Evolutionary conservation across 2,113 vertebrate species (phyloP), one percentile per base, ranked within the genome.

Genomic region (Platysteira castanea): DNA sequence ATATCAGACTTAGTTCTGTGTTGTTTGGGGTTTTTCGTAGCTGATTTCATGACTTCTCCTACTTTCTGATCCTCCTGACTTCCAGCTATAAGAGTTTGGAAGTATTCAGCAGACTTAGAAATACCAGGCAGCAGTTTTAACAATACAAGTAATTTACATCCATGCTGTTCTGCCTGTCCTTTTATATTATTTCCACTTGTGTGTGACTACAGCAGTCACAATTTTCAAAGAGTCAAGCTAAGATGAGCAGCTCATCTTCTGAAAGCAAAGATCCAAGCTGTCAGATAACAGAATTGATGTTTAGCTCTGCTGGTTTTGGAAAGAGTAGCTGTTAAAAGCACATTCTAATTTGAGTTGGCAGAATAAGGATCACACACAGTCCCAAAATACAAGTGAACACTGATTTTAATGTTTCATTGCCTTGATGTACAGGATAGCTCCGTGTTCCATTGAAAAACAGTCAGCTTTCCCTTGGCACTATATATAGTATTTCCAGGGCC

Each of bases 301-400:
- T 94, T 70, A 91, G 56, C 87, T 94, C 53, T 84, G 52, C 84
- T 76, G 49, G 15, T 94, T 96, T 94, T 89, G 73, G 65, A 89
- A 95, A 52, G 54, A 59, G 92, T 41, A 76, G 50, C 90, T 96
- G 92, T 96, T 96, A 93, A 94, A 93, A 96, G 83, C 71, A 65
- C 53, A 24, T 92, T 91, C 90, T 84, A 84, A 90, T 95, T 75
- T 60, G 89, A 89, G 91, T 64, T 95, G 87, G 89, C 87, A 91
- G 93, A 92, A 90, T 95, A 81, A 93, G 84, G 89, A 95, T 85
- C 80, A 64, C 56, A 86, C 60, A 74, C 47, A 71, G 87, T 89
- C 89, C 84, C 73, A 68, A 94, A 97, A 95, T 94, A 95, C 35
- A 84, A 75, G 44, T 49, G 89, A 95, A 44, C 33, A 31, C 86